These are phyloP conservation scores for Cephalopholis sonnerati DNA, from an alignment of 2,113 vertebrate species.

Conservation along the genomic window DNA sequence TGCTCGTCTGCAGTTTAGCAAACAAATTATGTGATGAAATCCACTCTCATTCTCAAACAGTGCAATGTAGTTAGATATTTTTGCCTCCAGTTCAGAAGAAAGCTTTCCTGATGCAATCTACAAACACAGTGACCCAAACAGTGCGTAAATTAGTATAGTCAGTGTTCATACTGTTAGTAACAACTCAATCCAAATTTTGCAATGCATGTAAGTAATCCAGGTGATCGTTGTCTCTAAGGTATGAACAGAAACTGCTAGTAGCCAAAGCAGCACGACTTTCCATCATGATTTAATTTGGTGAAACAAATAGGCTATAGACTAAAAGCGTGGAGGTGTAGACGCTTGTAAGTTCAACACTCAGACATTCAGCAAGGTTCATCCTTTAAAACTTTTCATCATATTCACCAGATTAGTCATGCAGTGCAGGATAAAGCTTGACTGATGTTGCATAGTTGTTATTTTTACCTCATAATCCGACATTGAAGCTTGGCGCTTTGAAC, in stretches of 20 bases:
- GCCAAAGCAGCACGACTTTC: not conserved
- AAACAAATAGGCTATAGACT: not conserved
- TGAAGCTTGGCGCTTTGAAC: not conserved
- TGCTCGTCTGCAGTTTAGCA: not conserved
- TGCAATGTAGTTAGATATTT: not conserved
- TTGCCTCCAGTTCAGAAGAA: not conserved
- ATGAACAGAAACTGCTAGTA: not conserved
- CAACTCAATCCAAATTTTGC: not conserved
- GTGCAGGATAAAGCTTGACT: not conserved
- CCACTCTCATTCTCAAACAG: not conserved
- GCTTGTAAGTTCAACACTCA: not conserved
- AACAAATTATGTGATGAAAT: conserved; percentile 2
- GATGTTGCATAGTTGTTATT: not conserved
- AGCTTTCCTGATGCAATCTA: conserved; percentile 14
- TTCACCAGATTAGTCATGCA: not conserved
- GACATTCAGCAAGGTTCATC: not conserved
- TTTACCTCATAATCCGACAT: not conserved
- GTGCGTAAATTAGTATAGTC: not conserved
- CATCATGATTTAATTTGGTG: not conserved
- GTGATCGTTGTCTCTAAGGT: too few relatives aligned
- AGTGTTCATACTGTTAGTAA: not conserved
- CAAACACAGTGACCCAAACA: not conserved
- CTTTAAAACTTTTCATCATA: not conserved
- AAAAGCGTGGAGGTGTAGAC: not conserved
- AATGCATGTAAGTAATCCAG: not conserved